Evolutionary conservation across 2,113 vertebrate genomes (phyloP).

Genomic region (Chloebia gouldiae): DNA sequence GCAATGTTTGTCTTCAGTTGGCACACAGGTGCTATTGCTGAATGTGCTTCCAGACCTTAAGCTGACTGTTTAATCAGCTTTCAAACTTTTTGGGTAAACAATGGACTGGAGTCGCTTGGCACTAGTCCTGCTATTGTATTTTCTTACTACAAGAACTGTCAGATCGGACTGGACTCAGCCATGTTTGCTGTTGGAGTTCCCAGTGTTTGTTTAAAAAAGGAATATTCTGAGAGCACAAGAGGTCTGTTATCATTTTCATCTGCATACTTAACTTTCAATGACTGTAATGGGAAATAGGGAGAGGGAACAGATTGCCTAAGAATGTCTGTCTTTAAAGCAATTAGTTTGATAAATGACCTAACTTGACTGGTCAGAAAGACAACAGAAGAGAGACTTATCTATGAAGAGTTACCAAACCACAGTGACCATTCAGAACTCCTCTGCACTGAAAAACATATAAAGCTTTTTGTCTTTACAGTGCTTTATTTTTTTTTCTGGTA

Average conservation of each 20-base stretch:
- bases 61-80: not conserved
- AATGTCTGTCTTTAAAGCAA: slow-evolving; percentile 60
- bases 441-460: not conserved
- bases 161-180: not conserved
- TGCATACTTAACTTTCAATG: slow-evolving; percentile 56
- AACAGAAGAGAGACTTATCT: slow-evolving; percentile 18
- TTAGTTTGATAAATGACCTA: slow-evolving; percentile 49
- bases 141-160: not conserved
- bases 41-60: not conserved
- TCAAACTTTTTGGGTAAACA: not conserved
- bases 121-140: not conserved
- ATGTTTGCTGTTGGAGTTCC: not conserved
- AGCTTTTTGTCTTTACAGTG: not conserved
- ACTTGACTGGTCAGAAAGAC: slow-evolving; percentile 22
- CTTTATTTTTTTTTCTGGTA: not conserved
- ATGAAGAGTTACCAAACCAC: not conserved
- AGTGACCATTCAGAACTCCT: not conserved
- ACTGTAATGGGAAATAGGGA: slow-evolving; percentile 34
- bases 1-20: not conserved
- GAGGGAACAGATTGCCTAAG: slow-evolving; percentile 66
- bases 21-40: not conserved
- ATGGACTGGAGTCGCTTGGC: not conserved
- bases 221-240: not conserved
- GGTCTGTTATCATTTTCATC: slow-evolving; percentile 55
- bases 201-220: slow-evolving; percentile 22